Base-by-base conservation (phyloP, 2,888 invertebrate genomes). In the Monopis laevigella region DNA sequence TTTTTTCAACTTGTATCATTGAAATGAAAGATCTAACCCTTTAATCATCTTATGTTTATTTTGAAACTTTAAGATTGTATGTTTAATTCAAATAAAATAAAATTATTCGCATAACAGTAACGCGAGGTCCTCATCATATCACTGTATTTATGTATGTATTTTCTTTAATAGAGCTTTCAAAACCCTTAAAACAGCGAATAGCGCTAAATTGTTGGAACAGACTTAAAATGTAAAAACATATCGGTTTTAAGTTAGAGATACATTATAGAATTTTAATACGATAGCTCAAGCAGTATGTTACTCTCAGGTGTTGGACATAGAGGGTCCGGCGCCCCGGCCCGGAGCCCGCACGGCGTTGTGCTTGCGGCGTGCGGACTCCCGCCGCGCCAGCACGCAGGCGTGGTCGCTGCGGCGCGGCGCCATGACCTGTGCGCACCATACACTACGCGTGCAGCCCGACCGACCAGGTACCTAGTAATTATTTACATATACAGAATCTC, bases 321-420 rank as follows among this genome's bases (percentile, higher is more conserved):
- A 92, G 47, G 92, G 90, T 46, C 84, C 90, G 18, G 93, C 95
- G 1, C 91, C 93, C 5, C 92, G 93, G 62, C 96, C 96, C 0
- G 89, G 87, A 8, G 65, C 64, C 39, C 66, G 67, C 46, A 87
- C 89, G 1, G 85, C 88, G 39, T 82, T 98, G 30, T 88, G 90
- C 53, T 82, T 98, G 53, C 85, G 93, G 39, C 88, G 93, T 48
- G 88, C 92, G 1, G 96, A 97, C 70, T 85, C 87, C 21, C 86
- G 94, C 34, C 84, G 98, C 48, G 85, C 86, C 43, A 88, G 90
- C 12, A 98, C 96, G 38, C 98, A 98, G 78, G 92, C 91, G 2
- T 98, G 98, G 98, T n/a, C n/a, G n/a, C n/a, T n/a, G n/a, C 84
- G 87, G 40, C 93, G 95, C 58, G 93, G 93, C 8, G 85, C 93